Conservation (phyloP, 2,797 vertebrate genomes). For the Lagocephalus sceleratus region DNA sequence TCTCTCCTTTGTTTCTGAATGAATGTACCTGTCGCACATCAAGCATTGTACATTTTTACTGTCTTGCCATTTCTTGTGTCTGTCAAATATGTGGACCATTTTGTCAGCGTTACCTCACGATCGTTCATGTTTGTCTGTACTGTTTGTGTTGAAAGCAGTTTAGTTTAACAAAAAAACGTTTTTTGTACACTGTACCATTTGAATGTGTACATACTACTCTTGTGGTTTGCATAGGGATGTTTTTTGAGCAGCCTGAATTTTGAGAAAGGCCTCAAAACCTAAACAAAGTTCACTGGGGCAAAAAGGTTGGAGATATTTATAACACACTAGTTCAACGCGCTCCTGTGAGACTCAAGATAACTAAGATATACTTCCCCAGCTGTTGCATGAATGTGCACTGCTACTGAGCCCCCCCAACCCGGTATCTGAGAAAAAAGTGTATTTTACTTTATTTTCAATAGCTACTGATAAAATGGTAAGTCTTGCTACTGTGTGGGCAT, state of each 20-base stretch:
- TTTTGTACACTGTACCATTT: conserved; percentile 50
- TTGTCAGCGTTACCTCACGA: conserved; percentile 52
- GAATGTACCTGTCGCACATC: conserved; percentile 66
- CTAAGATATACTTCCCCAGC: conserved; percentile 46
- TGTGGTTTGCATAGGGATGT: conserved; percentile 45
- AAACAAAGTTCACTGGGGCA: conserved; percentile 3
- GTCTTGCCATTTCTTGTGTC: conserved; percentile 61
- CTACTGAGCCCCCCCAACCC: conserved; percentile 48
- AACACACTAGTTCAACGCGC: conserved; percentile 40
- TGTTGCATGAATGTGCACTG: conserved; percentile 49
- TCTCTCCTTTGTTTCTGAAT: conserved; percentile 49
- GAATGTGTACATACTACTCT: conserved; percentile 65
- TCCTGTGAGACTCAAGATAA: conserved; percentile 62
- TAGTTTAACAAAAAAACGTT: conserved; percentile 24
- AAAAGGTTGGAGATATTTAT: conserved; percentile 5
- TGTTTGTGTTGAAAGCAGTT: conserved; percentile 49
- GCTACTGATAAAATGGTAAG: conserved; percentile 13
- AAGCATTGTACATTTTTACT: conserved; percentile 63
- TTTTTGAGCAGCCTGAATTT: conserved; percentile 47
- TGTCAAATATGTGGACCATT: conserved; percentile 56
- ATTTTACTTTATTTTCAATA: conserved; percentile 31
- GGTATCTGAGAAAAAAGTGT: conserved; percentile 2
- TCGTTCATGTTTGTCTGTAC: conserved; percentile 54
- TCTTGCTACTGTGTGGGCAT: conserved; percentile 14
- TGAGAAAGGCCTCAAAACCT: conserved; percentile 52